Evolutionary conservation across 2,888 invertebrate genomes (phyloP).

Genomic region (Torymus texanus): DNA sequence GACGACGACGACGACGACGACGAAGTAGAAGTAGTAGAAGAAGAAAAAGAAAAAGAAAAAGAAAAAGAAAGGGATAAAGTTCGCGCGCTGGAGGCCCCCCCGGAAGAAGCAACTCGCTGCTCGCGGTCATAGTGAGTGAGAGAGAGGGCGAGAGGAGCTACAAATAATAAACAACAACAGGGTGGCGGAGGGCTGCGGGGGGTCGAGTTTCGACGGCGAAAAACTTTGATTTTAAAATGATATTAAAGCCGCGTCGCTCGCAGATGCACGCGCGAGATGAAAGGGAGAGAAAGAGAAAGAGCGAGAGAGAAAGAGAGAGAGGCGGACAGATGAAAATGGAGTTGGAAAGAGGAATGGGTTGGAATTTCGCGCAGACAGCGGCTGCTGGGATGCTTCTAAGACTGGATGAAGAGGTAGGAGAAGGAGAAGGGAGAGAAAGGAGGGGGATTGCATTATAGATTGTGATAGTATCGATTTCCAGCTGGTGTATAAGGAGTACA

Average conservation of each 20-base stretch:
- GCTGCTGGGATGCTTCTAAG: slow-evolving; percentile 25
- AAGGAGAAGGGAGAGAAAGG: not conserved
- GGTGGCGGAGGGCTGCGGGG: too few relatives aligned
- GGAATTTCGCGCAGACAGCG: not conserved
- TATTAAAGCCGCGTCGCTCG: slow-evolving; percentile 62
- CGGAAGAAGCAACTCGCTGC: not conserved
- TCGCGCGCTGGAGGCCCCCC: not conserved
- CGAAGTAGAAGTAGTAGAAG: not conserved
- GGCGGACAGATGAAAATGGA: slow-evolving; percentile 24
- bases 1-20: too few relatives aligned
- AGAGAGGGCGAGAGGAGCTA: slow-evolving; percentile 39
- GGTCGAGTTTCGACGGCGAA: slow-evolving; percentile 62
- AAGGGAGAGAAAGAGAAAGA: not conserved
- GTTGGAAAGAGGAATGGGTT: slow-evolving; percentile 1
- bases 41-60: slow-evolving; percentile 2
- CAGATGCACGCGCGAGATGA: slow-evolving; percentile 29
- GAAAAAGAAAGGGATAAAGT: slow-evolving; percentile 11
- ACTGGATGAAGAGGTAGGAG: not conserved
- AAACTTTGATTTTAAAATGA: slow-evolving; percentile 74
- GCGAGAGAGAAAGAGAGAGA: not conserved
- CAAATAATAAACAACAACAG: slow-evolving; percentile 69
- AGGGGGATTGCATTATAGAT: slow-evolving; percentile 22
- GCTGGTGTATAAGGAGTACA: too few relatives aligned
- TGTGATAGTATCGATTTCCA: slow-evolving; percentile 3
- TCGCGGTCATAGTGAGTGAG: not conserved